Base-by-base conservation (phyloP, 2,113 vertebrate species). In the Benitochromis conjunctus region DNA sequence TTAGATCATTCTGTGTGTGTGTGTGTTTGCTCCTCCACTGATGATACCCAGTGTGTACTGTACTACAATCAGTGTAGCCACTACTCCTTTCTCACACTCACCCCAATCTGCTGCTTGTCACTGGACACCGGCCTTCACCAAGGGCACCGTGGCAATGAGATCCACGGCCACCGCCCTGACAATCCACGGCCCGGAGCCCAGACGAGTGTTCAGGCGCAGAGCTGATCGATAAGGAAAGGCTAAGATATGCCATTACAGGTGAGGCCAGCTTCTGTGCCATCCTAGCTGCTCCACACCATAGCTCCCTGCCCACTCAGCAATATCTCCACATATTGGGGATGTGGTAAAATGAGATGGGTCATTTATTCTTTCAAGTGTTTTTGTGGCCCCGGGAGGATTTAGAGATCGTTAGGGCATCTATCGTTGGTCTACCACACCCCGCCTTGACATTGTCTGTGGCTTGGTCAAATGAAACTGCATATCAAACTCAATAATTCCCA, bases 231-330 rank as follows among this genome's bases (percentile, higher is more conserved):
- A 84, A 14, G 64, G 51, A 82, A 88, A 85, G 88, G 89, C 88
- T 91, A 56, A 88, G 93, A 94, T 92, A 95, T 94, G 93, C 92
- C 92, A 94, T 94, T 95, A 93, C 92, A 94, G 92, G 93, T 94
- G 93, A 94, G 90, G 85, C 92, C 88, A 86, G 85, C 29, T 87
- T 85, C 62, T 83, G 85, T 94, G 93, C 92, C 94, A 94, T 91
- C 92, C 88, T 91, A 93, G 89, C 89, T 5, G 80, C 84, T 82
- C 87, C 69, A 85, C 78, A 77, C 79, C 24, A 7, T 36, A 58
- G 66, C 84, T 85, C 77, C 81, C 83, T 93, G 91, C 77, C 88
- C 84, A 91, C 76, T 93, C 94, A 93, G 91, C 93, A 92, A 91
- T 93, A 88, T 92, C 79, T 82, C 51, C 87, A 80, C 84, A 87